A percentile compares a stretch with the other conserved stretches of the same genome.
phyloP scores from a whole-genome alignment of 2,113 vertebrate species.

The Malurus elegans region DNA sequence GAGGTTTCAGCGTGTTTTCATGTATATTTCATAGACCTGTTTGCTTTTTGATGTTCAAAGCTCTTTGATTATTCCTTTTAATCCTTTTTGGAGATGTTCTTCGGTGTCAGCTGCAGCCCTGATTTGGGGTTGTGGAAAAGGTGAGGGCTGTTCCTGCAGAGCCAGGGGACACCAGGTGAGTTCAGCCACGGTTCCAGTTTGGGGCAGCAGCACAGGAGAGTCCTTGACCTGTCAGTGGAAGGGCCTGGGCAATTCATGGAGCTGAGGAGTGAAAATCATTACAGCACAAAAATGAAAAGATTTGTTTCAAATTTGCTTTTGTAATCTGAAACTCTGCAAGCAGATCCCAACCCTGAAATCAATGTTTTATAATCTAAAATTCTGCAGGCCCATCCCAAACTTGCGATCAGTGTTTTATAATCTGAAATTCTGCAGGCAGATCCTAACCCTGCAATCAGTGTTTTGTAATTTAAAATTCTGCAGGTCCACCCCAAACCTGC shows the following conservation, averaged over 20 bases:
- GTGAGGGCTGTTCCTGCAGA: neutral
- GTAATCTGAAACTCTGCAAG: neutral
- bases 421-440: neutral
- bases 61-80: conserved; percentile 34
- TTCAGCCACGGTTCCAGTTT: neutral
- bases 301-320: neutral
- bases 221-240: neutral
- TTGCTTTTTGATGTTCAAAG: conserved; percentile 38
- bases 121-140: neutral
- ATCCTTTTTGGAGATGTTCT: neutral
- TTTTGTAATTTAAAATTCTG: no score
- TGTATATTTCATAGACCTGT: conserved; percentile 51
- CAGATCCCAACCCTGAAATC: no score
- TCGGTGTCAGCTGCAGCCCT: neutral
- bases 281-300: no score
- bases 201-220: neutral
- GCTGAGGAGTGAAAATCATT: neutral
- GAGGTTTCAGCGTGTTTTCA: conserved; percentile 29
- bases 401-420: neutral
- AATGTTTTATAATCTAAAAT: neutral
- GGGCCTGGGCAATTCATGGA: neutral
- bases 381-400: neutral
- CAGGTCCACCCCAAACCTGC: no score
- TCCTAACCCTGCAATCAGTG: no score
- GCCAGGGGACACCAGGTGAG: neutral